Base-by-base conservation (phyloP, 30 jellyfish, hydroid and myxozoan species). In the Clytia hemisphaerica region DNA sequence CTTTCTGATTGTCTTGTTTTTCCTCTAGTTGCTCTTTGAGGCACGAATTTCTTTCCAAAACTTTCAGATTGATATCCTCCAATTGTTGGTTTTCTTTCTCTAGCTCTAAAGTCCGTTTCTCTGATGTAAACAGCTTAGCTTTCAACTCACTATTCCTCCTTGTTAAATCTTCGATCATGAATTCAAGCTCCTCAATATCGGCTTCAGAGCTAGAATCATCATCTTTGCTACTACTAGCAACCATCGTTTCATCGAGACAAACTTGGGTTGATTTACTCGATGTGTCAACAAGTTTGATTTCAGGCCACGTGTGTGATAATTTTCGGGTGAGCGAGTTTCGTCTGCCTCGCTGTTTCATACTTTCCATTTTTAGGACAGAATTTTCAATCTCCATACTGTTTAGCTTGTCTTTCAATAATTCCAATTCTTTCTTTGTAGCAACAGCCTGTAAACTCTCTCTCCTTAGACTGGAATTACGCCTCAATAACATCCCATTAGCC, bases 11-110 rank as follows among this genome's bases (percentile, higher is more conserved):
- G 24, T 46, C 24, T 6, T 21, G 25, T 6, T 57, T 57, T 22
- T 57, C 70, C 42, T 57, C 70, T 6, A 57, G 44, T 57, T 57
- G 70, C 50, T 57, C 16, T 44, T 57, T 57, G 7, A 57, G 16
- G 1, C 19, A 37, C 3, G 25, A 9, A n/a, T 57, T 57, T 57
- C 70, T 25, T 21, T 21, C 70, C 70, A 57, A 31, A 9, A 57
- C 7, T 6, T 44, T 37, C 25, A 22, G 25, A 31, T 57, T 57
- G 70, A 57, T 57, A 21, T 57, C 70, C 30, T 57, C 70, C 33
- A 57, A n/a, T 22, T 2, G 25, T 1, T 22, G 0, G 16, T 57
- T 57, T 7, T 57, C 70, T 21, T 57, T 57, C 6, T 57, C 70
- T 4, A 57, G 1, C 9, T 28, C 26, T 1, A 22, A 37, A 4